Evolutionary conservation across 2,888 invertebrate species (phyloP).

Genomic region (Eulithis prunata): DNA sequence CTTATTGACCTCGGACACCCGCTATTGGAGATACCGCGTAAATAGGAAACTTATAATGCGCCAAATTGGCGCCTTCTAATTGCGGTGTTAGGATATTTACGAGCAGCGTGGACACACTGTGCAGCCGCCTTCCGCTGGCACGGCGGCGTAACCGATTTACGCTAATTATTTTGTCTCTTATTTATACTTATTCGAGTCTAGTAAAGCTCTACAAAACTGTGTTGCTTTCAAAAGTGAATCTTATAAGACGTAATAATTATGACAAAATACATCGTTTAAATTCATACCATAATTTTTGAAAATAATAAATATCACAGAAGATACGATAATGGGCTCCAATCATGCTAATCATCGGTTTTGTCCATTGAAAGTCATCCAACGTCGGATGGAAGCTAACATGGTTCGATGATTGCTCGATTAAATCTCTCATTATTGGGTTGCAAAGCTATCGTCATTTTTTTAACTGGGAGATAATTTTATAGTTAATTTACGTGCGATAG

Average conservation of each 20-base stretch:
- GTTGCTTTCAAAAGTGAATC: neutral
- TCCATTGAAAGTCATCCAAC: slow-evolving; percentile 43
- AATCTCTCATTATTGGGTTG: slow-evolving; percentile 65
- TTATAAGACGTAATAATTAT: slow-evolving; percentile 1
- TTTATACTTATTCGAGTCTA: slow-evolving; percentile 5
- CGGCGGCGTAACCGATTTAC: slow-evolving; percentile 15
- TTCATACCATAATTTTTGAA: slow-evolving; percentile 13
- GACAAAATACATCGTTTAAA: slow-evolving; percentile 14
- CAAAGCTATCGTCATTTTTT: slow-evolving; percentile 57
- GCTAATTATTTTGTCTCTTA: slow-evolving; percentile 16
- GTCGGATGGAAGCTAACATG: slow-evolving; percentile 46
- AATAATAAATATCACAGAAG: slow-evolving; percentile 24
- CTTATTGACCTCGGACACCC: slow-evolving; percentile 13
- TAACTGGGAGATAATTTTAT: slow-evolving; percentile 66
- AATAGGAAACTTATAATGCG: slow-evolving; percentile 63
- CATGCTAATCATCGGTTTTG: slow-evolving; percentile 41
- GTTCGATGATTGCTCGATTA: slow-evolving; percentile 60
- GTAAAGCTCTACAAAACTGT: neutral
- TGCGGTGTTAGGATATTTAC: slow-evolving; percentile 77
- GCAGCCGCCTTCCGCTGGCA: slow-evolving; percentile 54
- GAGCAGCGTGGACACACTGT: slow-evolving; percentile 62
- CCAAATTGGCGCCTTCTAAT: slow-evolving; percentile 80
- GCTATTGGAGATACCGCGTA: slow-evolving; percentile 8
- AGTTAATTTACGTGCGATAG: slow-evolving; percentile 77
- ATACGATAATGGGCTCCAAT: slow-evolving; percentile 40